A percentile compares a stretch with the other conserved stretches of the same genome.
phyloP scores from a whole-genome alignment of 2,888 invertebrate genomes.

The Microctonus brassicae region DNA sequence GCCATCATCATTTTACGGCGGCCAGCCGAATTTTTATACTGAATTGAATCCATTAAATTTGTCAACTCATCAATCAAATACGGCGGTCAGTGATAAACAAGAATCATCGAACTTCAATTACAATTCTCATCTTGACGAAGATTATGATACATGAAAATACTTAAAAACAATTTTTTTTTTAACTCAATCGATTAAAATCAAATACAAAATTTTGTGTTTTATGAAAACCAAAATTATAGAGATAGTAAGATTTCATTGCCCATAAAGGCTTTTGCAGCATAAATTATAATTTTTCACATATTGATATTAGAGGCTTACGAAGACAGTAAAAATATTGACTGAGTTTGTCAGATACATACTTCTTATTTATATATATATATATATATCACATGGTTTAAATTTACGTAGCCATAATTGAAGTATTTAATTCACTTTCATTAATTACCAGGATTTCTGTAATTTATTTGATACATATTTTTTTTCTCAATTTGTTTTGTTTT shows the following conservation, averaged over 20 bases:
- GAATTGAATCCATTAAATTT: slow-evolving; percentile 63
- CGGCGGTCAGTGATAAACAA: slow-evolving; percentile 51
- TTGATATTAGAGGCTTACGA: neutral
- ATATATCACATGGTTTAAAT: neutral
- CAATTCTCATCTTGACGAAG: slow-evolving; percentile 65
- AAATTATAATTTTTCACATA: neutral
- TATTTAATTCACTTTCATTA: neutral
- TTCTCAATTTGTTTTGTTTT: slow-evolving; percentile 22
- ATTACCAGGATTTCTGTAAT: neutral
- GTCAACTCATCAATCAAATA: slow-evolving; percentile 50
- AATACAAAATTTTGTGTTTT: neutral
- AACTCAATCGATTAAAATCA: neutral
- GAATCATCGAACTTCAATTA: slow-evolving; percentile 61
- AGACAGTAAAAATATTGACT: neutral
- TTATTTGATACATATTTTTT: slow-evolving; percentile 10
- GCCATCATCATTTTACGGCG: slow-evolving; percentile 61
- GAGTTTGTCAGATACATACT: neutral
- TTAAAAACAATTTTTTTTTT: neutral
- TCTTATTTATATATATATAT: no score
- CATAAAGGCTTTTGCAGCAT: neutral
- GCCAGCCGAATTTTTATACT: slow-evolving; percentile 67
- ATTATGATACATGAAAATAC: slow-evolving; percentile 65
- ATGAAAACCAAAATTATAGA: neutral
- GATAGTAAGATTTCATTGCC: neutral
- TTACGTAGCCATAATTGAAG: neutral